These are phyloP conservation scores for Aix galericulata DNA, from an alignment of 2,113 vertebrate genomes.

Conservation along the genomic window DNA sequence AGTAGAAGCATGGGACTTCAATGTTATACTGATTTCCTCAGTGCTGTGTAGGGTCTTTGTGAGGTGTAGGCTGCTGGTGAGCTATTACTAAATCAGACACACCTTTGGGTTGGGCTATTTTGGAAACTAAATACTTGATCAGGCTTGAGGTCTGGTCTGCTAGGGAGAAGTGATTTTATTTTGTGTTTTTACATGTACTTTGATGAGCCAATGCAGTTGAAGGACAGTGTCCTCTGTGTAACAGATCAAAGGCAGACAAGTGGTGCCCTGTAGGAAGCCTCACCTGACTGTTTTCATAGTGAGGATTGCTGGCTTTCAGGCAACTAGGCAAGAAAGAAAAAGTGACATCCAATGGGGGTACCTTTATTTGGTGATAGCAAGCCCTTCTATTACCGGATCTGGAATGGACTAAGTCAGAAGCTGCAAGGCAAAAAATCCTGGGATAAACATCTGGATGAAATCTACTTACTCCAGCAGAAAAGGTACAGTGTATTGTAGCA, in stretches of 20 bases:
- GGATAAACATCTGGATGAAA: constrained; percentile 68
- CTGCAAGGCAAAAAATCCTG: constrained; percentile 53
- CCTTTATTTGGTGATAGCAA: constrained; percentile 59
- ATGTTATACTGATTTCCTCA: background rate
- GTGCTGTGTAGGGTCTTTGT: background rate
- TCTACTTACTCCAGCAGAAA: constrained; percentile 75
- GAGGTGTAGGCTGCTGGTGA: background rate
- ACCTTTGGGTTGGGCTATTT: constrained; percentile 69
- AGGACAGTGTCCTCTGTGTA: background rate
- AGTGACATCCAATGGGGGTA: constrained; percentile 64
- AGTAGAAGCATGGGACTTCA: background rate
- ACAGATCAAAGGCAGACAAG: background rate
- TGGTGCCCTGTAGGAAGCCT: background rate
- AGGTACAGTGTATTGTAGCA: constrained; percentile 59
- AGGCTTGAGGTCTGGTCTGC: constrained; percentile 21
- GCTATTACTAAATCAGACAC: constrained; percentile 33
- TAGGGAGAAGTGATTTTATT: constrained; percentile 38
- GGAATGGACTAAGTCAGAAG: constrained; percentile 64
- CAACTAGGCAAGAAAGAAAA: background rate
- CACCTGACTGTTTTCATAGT: background rate
- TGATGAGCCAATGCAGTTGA: constrained; percentile 5
- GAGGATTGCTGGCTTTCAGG: background rate
- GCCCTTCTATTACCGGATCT: constrained; percentile 57
- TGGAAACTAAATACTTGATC: constrained; percentile 44
- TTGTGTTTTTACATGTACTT: constrained; percentile 19